Evolutionary conservation across 2,888 invertebrate genomes (phyloP).

Genomic region (Synanthedon myopaeformis): DNA sequence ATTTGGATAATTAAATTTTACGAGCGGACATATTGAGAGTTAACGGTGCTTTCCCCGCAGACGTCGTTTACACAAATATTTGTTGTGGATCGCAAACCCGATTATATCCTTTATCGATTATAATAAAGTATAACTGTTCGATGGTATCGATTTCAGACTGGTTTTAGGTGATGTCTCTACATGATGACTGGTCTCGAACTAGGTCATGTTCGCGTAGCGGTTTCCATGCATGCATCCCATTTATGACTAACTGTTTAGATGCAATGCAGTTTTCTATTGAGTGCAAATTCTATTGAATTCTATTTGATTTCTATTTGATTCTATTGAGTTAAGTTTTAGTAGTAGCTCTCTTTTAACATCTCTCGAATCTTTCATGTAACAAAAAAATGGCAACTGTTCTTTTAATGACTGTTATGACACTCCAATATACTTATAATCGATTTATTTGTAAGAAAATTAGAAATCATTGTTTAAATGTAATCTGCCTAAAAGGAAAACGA

Average conservation of each 20-base stretch:
- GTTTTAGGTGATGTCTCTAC: conserved; percentile 14
- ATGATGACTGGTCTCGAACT: conserved; percentile 18
- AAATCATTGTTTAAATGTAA: too few relatives aligned
- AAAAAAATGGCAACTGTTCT: too few relatives aligned
- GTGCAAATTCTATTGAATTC: too few relatives aligned
- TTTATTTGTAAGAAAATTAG: too few relatives aligned
- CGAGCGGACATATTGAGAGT: not conserved
- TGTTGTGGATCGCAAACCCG: not conserved
- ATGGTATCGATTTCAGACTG: conserved; percentile 5
- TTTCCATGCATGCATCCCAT: conserved; percentile 20
- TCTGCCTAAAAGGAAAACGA: too few relatives aligned
- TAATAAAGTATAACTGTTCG: conserved; percentile 14
- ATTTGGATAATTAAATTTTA: not conserved
- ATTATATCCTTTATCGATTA: not conserved
- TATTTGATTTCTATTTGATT: too few relatives aligned
- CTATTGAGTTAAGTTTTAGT: too few relatives aligned
- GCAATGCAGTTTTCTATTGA: not conserved
- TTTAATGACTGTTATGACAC: too few relatives aligned
- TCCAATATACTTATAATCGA: too few relatives aligned
- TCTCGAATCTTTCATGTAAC: too few relatives aligned
- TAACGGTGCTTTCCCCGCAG: not conserved
- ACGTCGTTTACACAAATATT: not conserved
- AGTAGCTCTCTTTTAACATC: too few relatives aligned
- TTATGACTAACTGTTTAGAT: conserved; percentile 2
- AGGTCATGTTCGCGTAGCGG: conserved; percentile 28